Evolutionary conservation across 2,113 vertebrate genomes (phyloP).

Genomic region (Pogona vitticeps): DNA sequence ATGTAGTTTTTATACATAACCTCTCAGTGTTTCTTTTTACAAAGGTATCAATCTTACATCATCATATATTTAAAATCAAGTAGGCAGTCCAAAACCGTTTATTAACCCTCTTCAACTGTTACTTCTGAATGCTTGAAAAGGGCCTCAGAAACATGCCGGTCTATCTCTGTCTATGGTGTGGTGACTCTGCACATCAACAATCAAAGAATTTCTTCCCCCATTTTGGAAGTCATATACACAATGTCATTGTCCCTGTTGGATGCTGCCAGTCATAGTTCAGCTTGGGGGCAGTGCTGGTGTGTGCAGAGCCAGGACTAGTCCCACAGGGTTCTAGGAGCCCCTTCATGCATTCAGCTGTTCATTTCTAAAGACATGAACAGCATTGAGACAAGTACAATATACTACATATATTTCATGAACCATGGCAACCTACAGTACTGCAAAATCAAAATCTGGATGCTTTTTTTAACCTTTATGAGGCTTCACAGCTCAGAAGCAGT

Average conservation of each 20-base stretch:
- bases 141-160: not conserved
- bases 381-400: not conserved
- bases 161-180: not conserved
- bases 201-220: not conserved
- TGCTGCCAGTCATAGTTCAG: not conserved
- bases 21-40: constrained; percentile 1
- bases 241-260: not conserved
- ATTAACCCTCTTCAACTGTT: not conserved
- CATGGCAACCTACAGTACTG: not conserved
- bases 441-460: not conserved
- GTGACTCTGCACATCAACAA: not conserved
- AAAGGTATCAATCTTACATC: not conserved
- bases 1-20: not conserved
- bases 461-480: not conserved
- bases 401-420: not conserved
- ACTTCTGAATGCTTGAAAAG: not conserved
- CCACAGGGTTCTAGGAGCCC: not conserved
- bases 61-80: not conserved
- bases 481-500: not conserved
- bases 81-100: not conserved
- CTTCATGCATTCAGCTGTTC: not conserved
- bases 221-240: not conserved
- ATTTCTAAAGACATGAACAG: not conserved
- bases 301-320: not conserved
- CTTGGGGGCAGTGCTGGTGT: not conserved